These are phyloP conservation scores for Cyphomyrmex costatus DNA, from an alignment of 1,140 invertebrate species.

Conservation along the genomic window DNA sequence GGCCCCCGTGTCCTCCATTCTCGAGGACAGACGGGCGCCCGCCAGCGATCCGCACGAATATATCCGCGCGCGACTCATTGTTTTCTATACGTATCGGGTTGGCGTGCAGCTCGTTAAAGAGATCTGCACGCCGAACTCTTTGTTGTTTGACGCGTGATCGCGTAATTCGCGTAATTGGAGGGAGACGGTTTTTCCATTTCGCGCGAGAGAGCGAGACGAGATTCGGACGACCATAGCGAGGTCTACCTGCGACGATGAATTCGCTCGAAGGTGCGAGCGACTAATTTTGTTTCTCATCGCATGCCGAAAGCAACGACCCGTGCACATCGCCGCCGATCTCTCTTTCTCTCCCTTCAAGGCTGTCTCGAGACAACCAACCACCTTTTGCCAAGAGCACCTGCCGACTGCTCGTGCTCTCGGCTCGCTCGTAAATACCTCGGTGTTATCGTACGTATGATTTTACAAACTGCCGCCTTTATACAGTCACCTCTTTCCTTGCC, in stretches of 20 bases:
- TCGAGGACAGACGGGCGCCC: slow-evolving; percentile 60
- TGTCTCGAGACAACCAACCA: slow-evolving; percentile 72
- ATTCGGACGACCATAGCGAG: background rate
- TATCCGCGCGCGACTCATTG: slow-evolving; percentile 53
- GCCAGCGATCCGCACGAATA: slow-evolving; percentile 21
- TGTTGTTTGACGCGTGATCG: slow-evolving; percentile 19
- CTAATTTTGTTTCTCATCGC: slow-evolving; percentile 78
- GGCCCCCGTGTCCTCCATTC: slow-evolving; percentile 61
- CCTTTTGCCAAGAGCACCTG: slow-evolving; percentile 76
- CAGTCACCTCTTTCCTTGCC: background rate
- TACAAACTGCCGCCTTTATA: slow-evolving; percentile 44
- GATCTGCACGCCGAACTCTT: background rate
- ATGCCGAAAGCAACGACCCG: slow-evolving; percentile 78
- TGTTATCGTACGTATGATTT: slow-evolving; percentile 64
- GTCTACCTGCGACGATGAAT: slow-evolving; percentile 31
- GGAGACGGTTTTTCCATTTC: slow-evolving; percentile 2
- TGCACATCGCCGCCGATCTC: slow-evolving; percentile 61
- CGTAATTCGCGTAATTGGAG: slow-evolving; percentile 5
- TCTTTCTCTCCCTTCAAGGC: slow-evolving; percentile 67
- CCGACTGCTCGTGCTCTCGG: slow-evolving; percentile 66
- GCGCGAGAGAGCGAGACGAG: background rate
- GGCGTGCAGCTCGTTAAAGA: slow-evolving; percentile 12
- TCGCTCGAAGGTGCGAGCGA: slow-evolving; percentile 65
- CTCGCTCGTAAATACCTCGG: slow-evolving; percentile 73
- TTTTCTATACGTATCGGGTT: slow-evolving; percentile 32